Percentiles rank a stretch among this genome's conserved stretches.
Evolutionary conservation across 2,888 invertebrate species (phyloP).

Genomic region (Xestia c-nigrum): DNA sequence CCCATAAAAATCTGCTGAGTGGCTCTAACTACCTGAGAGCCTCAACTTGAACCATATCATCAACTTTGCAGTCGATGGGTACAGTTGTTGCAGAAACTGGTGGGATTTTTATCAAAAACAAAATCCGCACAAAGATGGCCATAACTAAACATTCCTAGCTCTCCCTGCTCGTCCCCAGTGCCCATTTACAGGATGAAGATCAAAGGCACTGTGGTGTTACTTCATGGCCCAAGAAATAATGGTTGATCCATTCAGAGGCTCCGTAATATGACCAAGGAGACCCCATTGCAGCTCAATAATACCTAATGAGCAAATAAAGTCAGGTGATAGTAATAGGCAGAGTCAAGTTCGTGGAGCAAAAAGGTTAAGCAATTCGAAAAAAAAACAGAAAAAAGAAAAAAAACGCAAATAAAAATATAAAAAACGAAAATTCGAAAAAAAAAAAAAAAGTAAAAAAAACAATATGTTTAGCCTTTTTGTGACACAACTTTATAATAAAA

Average conservation of each 20-base stretch:
- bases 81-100: not conserved
- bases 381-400: not conserved
- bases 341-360: not conserved
- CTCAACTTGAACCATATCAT: not conserved
- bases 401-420: too few relatives aligned
- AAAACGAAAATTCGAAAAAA: not conserved
- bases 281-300: not conserved
- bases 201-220: not conserved
- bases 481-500: not conserved
- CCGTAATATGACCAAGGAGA: not conserved
- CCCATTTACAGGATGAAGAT: not conserved
- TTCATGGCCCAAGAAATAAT: not conserved
- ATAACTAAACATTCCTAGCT: conserved; percentile 6
- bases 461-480: not conserved
- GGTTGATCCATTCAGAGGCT: not conserved
- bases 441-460: not conserved
- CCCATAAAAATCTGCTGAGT: not conserved
- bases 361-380: not conserved
- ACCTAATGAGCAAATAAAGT: not conserved
- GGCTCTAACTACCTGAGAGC: not conserved
- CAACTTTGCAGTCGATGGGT: not conserved
- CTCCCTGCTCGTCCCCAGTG: not conserved
- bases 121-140: not conserved
- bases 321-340: conserved; percentile 7
- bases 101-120: not conserved